These are phyloP conservation scores for Electrophaes corylata DNA, from an alignment of 2,888 invertebrate species.

Conservation along the genomic window DNA sequence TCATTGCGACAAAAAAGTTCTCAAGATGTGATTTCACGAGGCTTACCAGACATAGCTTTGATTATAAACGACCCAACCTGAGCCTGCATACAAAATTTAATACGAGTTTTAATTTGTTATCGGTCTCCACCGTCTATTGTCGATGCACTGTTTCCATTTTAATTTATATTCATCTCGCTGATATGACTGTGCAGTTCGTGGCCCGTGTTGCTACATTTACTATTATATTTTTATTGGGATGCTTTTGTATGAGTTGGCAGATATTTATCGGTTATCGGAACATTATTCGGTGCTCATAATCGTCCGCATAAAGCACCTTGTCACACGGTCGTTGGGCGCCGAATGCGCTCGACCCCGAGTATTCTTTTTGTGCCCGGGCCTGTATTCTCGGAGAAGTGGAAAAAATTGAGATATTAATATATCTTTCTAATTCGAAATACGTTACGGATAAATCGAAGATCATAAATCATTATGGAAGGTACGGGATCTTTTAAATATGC, in stretches of 20 bases:
- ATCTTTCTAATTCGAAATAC: constrained; percentile 84
- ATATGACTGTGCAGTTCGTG: constrained; percentile 81
- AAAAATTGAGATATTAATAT: constrained; percentile 84
- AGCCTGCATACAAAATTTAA: constrained; percentile 54
- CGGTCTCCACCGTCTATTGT: constrained; percentile 52
- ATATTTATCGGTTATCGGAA: constrained; percentile 83
- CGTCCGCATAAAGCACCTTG: constrained; percentile 84
- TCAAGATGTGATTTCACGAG: constrained; percentile 21
- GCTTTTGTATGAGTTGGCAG: constrained; percentile 85
- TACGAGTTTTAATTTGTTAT: constrained; percentile 68
- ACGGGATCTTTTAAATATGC: constrained; percentile 72
- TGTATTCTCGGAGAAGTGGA: constrained; percentile 81
- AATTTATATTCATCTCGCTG: constrained; percentile 76
- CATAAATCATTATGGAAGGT: constrained; percentile 79
- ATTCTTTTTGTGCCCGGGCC: constrained; percentile 79
- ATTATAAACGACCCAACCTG: constrained; percentile 49
- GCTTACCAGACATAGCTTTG: constrained; percentile 42
- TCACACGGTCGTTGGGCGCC: constrained; percentile 84
- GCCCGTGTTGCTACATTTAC: constrained; percentile 80
- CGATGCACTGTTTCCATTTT: constrained; percentile 66
- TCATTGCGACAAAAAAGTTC: constrained; percentile 46
- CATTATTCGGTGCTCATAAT: constrained; percentile 83
- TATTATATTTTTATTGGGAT: constrained; percentile 84
- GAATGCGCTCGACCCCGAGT: constrained; percentile 74
- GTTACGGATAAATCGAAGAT: constrained; percentile 79